A percentile compares a stretch with the other conserved stretches of the same genome.
Evolutionary conservation across 1,140 invertebrate species (phyloP).

Genomic region (Euura saliciscinereae): DNA sequence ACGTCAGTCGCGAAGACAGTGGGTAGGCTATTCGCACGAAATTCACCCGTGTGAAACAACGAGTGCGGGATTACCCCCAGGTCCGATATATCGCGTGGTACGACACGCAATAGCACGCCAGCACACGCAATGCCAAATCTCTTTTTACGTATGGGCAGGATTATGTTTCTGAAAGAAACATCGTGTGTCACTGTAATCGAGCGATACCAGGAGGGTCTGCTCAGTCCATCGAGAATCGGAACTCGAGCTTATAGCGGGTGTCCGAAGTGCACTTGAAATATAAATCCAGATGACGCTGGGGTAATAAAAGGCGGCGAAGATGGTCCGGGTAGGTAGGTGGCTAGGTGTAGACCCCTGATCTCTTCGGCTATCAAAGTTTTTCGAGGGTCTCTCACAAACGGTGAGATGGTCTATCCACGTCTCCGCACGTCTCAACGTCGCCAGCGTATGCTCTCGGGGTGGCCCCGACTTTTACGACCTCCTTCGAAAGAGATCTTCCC

Average conservation of each 20-base stretch:
- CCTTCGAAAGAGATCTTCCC: neutral
- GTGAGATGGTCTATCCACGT: too few species aligned
- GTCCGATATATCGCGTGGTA: neutral
- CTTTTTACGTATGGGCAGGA: too few species aligned
- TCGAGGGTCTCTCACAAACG: neutral
- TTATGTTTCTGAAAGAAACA: too few species aligned
- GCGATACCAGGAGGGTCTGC: too few species aligned
- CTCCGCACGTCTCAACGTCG: neutral
- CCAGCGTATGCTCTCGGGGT: neutral
- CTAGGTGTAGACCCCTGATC: neutral
- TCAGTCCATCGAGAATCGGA: too few species aligned
- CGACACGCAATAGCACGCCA: neutral
- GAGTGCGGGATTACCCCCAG: neutral
- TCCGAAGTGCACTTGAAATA: conserved; percentile 1
- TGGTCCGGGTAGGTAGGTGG: neutral
- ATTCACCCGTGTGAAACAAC: neutral
- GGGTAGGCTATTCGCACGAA: neutral
- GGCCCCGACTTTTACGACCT: neutral
- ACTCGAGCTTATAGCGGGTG: neutral
- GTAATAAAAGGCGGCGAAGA: neutral
- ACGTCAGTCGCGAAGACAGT: neutral
- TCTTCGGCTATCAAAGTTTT: neutral
- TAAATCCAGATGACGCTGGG: neutral
- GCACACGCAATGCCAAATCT: too few species aligned
- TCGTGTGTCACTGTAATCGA: too few species aligned